phyloP scores from a whole-genome alignment of 2,797 vertebrate species.

The Jordanella pulchra region DNA sequence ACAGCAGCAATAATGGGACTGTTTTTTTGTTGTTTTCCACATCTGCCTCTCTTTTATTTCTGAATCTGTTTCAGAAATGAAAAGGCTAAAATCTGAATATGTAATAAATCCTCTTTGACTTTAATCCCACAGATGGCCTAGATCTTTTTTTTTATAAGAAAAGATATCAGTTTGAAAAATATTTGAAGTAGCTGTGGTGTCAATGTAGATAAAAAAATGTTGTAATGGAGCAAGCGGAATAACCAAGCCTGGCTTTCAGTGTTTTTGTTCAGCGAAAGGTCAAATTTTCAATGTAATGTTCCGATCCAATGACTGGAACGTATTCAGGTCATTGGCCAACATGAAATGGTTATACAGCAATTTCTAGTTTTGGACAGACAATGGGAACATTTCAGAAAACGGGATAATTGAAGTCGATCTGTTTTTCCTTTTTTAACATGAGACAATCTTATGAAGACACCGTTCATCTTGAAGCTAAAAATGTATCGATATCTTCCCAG shows the following conservation, averaged over 20 bases:
- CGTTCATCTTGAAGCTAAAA: too few relatives aligned
- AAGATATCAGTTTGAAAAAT: neutral
- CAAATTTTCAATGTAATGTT: neutral
- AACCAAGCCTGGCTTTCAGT: neutral
- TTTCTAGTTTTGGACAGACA: neutral
- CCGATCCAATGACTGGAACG: too few relatives aligned
- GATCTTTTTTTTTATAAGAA: neutral
- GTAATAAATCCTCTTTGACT: neutral
- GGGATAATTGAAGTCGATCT: neutral
- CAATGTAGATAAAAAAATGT: neutral
- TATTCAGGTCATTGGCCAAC: too few relatives aligned
- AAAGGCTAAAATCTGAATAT: neutral
- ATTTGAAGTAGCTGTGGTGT: neutral
- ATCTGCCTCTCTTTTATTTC: neutral
- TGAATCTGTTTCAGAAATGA: neutral
- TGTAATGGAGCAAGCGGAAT: neutral
- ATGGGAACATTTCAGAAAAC: neutral
- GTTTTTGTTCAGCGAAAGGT: neutral
- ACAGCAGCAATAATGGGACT: neutral
- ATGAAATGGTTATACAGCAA: neutral
- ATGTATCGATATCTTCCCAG: too few relatives aligned
- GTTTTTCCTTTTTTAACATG: too few relatives aligned
- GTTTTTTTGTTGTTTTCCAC: neutral
- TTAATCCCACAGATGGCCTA: neutral
- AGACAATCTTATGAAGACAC: too few relatives aligned